phyloP scores from a whole-genome alignment of 23 tunicate genomes.

The Trididemnum clinides region DNA sequence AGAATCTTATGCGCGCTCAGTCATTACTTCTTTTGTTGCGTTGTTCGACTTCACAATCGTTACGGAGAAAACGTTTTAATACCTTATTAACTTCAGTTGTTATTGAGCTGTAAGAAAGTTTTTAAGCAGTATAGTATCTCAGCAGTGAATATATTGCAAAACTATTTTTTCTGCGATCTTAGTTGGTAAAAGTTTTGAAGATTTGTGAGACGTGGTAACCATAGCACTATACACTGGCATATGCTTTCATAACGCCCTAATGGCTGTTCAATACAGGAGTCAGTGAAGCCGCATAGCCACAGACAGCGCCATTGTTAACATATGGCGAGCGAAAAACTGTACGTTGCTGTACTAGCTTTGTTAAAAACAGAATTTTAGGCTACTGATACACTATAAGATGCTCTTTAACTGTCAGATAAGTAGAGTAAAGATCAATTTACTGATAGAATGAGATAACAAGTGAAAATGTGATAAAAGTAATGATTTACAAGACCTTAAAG shows the following conservation, averaged over 20 bases:
- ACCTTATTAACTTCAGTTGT: background rate
- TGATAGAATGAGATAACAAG: no score
- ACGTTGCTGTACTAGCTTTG: background rate
- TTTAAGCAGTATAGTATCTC: background rate
- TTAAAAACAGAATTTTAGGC: background rate
- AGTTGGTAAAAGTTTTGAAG: background rate
- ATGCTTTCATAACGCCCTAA: no score
- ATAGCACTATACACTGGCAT: no score
- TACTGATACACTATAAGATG: no score
- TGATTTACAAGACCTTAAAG: no score
- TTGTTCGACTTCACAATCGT: slow-evolving; percentile 53
- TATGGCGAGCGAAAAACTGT: slow-evolving; percentile 1
- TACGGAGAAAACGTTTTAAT: slow-evolving; percentile 48
- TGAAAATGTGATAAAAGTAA: no score
- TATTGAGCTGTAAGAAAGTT: background rate
- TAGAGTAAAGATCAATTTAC: no score
- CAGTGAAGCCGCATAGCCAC: background rate
- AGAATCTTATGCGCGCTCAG: slow-evolving; percentile 61
- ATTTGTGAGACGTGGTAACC: background rate
- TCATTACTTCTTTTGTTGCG: slow-evolving; percentile 78
- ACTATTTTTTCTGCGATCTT: background rate
- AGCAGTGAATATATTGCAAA: background rate
- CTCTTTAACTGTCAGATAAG: no score
- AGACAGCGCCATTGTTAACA: slow-evolving; percentile 37
- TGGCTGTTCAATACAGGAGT: background rate